Base-by-base conservation (phyloP, 2,888 invertebrate species). In the Hemistola chrysoprasaria region DNA sequence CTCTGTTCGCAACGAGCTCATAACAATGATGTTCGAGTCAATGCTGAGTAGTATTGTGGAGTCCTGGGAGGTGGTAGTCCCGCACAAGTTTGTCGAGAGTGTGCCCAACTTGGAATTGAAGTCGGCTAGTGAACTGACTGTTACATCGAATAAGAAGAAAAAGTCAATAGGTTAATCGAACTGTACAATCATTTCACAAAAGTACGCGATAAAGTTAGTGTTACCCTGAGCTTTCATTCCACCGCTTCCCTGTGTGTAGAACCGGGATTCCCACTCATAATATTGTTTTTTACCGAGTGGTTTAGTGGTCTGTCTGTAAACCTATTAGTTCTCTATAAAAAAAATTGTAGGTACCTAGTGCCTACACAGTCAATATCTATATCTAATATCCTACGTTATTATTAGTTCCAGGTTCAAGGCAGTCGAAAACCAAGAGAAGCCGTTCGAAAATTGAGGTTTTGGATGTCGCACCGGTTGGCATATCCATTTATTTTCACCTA, bases 11-110 rank as follows among this genome's bases (percentile, higher is more conserved):
- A 78, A 66, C 35, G 84, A 86, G 63, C 50, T 86, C 22, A 66
- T 86, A 4, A 72, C 78, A 7, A 49, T 71, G 53, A 59, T 88
- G 42, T 87, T 83, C 47, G 79, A 85, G 35, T 75, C 84, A 1
- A 87, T 87, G 86, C 53, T 87, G 1, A 67, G 67, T 10, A 58
- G 53, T 47, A 81, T 87, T 21, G 72, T 87, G 6, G 68, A 77
- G 10, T 78, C 81, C 5, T 88, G 87, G 87, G 71, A 78, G 20
- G 59, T 68, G 0, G 78, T 81, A 28, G 44, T 41, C 11, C 56
- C 59, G 22, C 58, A 30, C 3, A 78, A 73, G 43, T 44, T 22
- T 2, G 75, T 70, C n/a, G 68, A 70, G 0, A 56, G 48, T 23
- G 35, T 40, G 10, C 42, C 48, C 6, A 45, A 42, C n/a, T 40